Evolutionary conservation across 2,113 vertebrate genomes (phyloP), one percentile per base, ranked within the genome.

Genomic region (Caranx melampygus): DNA sequence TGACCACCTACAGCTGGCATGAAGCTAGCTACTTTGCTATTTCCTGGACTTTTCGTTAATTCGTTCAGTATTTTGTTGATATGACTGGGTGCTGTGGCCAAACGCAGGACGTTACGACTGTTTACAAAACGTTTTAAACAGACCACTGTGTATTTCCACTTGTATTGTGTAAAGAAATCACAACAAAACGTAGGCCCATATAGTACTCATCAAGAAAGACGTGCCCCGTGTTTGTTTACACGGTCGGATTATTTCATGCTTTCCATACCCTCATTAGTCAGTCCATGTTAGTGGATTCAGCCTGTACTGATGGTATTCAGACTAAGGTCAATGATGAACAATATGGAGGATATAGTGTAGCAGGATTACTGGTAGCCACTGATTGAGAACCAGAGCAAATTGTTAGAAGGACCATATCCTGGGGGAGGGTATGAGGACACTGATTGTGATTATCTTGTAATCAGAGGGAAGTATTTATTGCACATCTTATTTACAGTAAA

Each of bases 371-470:
- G 54, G 64, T 82, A 78, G 21, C 44, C 40, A 5, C 18, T 77
- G 70, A 87, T 44, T 26, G 81, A 89, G 78, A 89, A 82, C 83
- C 77, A 85, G 90, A 79, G 78, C 61, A 52, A 52, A 63, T 26
- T 14, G 62, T 31, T 40, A 13, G 26, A 66, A n/a, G 57, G 21
- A 70, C 35, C 59, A 34, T 63, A 51, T 72, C 71, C 34, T 66
- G 15, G 65, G 72, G 59, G 7, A 34, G 8, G 20, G 31, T 44
- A 13, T 16, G 26, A 51, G 14, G 71, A 77, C 37, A 75, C 47
- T 10, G 72, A 76, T 77, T 70, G 67, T 62, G 16, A 76, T 71
- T 83, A 54, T 42, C 12, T 31, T 18, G 49, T 52, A 52, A 83
- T 83, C 49, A 82, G 49, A 58, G 40, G 54, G 72, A 83, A 57